A percentile compares a stretch with the other conserved stretches of the same genome.
Conservation (phyloP, 2,888 invertebrate genomes). For the Volucella inflata region DNA sequence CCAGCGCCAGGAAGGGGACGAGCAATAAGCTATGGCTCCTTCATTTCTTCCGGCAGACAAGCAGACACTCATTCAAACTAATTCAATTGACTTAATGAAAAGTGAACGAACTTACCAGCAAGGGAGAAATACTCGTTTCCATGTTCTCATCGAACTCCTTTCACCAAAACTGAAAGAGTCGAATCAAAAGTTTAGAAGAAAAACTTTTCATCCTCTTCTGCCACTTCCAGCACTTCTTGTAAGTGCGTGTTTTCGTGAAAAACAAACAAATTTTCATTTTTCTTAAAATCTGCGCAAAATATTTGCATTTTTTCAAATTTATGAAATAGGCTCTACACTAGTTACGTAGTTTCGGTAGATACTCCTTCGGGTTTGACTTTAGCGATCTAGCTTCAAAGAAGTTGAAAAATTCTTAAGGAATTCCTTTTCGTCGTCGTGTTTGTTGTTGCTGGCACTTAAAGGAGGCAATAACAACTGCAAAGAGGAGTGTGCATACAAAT, state of each 20-base stretch:
- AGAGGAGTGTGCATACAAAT: slow-evolving; percentile 61
- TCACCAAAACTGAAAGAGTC: slow-evolving; percentile 14
- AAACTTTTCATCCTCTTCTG: slow-evolving; percentile 17
- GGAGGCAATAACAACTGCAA: slow-evolving; percentile 22
- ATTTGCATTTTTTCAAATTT: slow-evolving; percentile 63
- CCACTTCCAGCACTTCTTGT: background rate
- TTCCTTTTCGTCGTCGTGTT: background rate
- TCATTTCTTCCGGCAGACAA: slow-evolving; percentile 68
- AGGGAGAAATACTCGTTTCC: slow-evolving; percentile 17
- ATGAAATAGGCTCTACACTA: slow-evolving; percentile 43
- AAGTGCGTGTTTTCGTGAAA: slow-evolving; percentile 25
- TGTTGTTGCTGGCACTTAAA: background rate
- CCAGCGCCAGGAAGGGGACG: background rate
- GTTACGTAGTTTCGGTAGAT: background rate
- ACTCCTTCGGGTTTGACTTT: too few species aligned
- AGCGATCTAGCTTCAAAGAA: slow-evolving; percentile 40
- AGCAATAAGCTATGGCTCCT: slow-evolving; percentile 53
- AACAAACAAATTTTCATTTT: slow-evolving; percentile 64
- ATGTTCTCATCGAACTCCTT: background rate
- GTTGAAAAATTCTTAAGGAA: slow-evolving; percentile 29
- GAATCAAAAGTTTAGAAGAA: slow-evolving; percentile 10
- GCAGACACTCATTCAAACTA: slow-evolving; percentile 75
- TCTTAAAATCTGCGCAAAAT: slow-evolving; percentile 49
- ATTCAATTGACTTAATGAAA: slow-evolving; percentile 76
- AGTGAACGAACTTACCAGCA: slow-evolving; percentile 71